Conservation (phyloP, 2,797 vertebrate species). For the Danio albolineatus region DNA sequence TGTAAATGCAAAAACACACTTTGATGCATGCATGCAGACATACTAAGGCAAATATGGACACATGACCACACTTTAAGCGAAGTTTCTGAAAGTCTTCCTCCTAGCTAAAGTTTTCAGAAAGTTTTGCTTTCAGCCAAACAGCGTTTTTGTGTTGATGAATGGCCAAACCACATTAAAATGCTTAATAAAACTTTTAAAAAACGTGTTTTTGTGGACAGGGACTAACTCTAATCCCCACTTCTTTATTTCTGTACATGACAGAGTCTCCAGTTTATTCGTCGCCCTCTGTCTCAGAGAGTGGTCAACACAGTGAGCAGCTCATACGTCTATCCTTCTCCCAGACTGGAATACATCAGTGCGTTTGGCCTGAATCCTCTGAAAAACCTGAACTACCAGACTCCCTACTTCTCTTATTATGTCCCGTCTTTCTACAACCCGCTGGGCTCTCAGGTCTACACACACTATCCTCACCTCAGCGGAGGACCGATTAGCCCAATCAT, state of each 20-base stretch:
- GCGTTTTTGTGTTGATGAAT: too few species aligned
- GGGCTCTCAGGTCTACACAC: constrained; percentile 16
- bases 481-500: background rate
- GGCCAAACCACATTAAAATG: too few species aligned
- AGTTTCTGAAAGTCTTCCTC: too few species aligned
- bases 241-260: background rate
- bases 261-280: background rate
- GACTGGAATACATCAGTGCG: background rate
- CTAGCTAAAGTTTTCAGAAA: too few species aligned
- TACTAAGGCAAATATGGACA: too few species aligned
- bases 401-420: background rate
- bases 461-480: constrained; percentile 16
- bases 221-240: too few species aligned
- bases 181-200: too few species aligned
- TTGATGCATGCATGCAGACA: too few species aligned
- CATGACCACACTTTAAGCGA: too few species aligned
- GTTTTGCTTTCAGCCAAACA: too few species aligned
- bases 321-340: constrained; percentile 19
- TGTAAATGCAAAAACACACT: too few species aligned
- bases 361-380: background rate
- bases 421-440: background rate
- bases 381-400: background rate
- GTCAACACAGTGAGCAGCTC: background rate
- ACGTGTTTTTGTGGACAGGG: too few species aligned
- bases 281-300: constrained; percentile 1